A percentile compares a stretch with the other conserved stretches of the same genome.
phyloP scores from a whole-genome alignment of 2,113 vertebrate species.

The Lipophrys pholis region DNA sequence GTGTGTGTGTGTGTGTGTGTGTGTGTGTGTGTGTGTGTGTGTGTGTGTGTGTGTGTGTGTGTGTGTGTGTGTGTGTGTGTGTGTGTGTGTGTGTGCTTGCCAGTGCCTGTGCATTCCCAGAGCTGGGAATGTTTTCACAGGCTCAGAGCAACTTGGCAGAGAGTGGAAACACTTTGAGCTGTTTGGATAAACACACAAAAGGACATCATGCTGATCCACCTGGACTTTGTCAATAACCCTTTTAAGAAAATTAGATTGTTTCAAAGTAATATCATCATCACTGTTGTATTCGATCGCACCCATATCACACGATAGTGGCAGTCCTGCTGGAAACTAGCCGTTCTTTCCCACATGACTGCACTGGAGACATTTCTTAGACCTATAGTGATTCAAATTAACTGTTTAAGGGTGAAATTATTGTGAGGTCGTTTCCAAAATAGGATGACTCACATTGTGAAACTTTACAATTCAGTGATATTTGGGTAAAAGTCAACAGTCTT shows the following conservation, averaged over 20 bases:
- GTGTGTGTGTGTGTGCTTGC: conserved; percentile 36
- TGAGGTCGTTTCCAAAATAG: conserved; percentile 9
- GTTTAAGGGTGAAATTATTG: neutral
- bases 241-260: neutral
- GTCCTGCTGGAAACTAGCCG: neutral
- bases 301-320: neutral
- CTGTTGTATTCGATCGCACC: neutral
- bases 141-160: conserved; percentile 79
- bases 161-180: conserved; percentile 67
- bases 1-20: conserved; percentile 37
- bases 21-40: conserved; percentile 39
- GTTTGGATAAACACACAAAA: conserved; percentile 50
- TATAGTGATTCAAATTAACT: neutral
- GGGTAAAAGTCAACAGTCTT: neutral
- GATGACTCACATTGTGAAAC: conserved; percentile 27
- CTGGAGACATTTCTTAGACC: neutral
- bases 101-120: conserved; percentile 69
- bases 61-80: conserved; percentile 39
- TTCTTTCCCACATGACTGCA: neutral
- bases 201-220: conserved; percentile 19
- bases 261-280: conserved; percentile 3
- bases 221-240: conserved; percentile 17
- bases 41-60: conserved; percentile 35
- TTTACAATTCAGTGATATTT: conserved; percentile 20
- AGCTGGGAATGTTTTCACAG: conserved; percentile 80